phyloP scores from a whole-genome alignment of 64 coral and sea anemone species.

The Cladopsammia gracilis region DNA sequence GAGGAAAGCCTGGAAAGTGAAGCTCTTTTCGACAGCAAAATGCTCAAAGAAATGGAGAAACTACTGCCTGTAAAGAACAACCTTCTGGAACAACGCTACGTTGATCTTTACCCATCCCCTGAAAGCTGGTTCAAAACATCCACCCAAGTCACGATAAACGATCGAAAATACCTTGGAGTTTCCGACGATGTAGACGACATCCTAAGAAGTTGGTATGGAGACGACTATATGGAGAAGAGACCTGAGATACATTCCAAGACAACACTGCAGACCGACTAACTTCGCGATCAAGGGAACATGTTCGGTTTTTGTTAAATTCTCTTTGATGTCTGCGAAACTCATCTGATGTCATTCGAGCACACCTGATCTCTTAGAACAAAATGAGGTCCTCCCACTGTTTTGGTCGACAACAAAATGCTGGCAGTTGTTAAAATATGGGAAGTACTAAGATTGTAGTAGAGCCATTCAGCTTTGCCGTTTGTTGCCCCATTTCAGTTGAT shows the following conservation, averaged over 20 bases:
- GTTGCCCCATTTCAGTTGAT: too few species aligned
- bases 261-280: not conserved
- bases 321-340: too few species aligned
- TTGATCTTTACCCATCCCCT: constrained; percentile 54
- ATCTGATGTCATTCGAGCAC: too few species aligned
- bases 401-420: too few species aligned
- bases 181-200: not conserved
- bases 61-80: constrained; percentile 46
- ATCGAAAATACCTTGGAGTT: not conserved
- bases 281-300: too few species aligned
- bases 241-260: not conserved
- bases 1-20: not conserved
- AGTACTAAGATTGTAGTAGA: too few species aligned
- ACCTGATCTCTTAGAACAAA: too few species aligned
- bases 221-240: constrained; percentile 8
- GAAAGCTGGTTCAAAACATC: constrained; percentile 32
- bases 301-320: too few species aligned
- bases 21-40: not conserved
- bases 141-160: constrained; percentile 21
- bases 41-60: constrained; percentile 60
- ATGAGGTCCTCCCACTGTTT: too few species aligned
- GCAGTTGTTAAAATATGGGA: too few species aligned
- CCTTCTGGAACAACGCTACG: constrained; percentile 51
- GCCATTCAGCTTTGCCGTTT: too few species aligned
- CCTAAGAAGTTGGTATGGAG: not conserved